phyloP scores from a whole-genome alignment of 2,888 invertebrate genomes.

The Uloborus plumipes region DNA sequence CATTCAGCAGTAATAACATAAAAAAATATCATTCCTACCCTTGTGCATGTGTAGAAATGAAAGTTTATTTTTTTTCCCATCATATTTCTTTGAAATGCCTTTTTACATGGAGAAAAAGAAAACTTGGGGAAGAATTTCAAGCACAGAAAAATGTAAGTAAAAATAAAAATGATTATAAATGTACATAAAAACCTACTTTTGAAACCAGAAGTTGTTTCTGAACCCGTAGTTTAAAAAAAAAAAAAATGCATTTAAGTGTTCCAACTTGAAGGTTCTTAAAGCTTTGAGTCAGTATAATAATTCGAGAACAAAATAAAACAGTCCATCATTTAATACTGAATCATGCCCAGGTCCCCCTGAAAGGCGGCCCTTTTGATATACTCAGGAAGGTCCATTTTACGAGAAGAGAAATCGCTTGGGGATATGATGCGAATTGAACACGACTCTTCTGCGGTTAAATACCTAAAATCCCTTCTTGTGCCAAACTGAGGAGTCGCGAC shows the following conservation, averaged over 20 bases:
- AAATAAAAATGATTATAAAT: too few relatives aligned
- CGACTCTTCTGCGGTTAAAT: slow-evolving; percentile 40
- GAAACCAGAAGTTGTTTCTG: slow-evolving; percentile 1
- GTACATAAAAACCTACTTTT: neutral
- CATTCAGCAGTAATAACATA: too few relatives aligned
- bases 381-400: slow-evolving; percentile 53
- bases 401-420: slow-evolving; percentile 20
- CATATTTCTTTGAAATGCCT: too few relatives aligned
- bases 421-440: slow-evolving; percentile 21
- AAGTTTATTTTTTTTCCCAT: too few relatives aligned
- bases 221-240: slow-evolving; percentile 11
- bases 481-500: too few relatives aligned
- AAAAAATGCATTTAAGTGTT: slow-evolving; percentile 12
- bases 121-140: too few relatives aligned
- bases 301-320: slow-evolving; percentile 44
- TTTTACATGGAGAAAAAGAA: too few relatives aligned
- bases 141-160: too few relatives aligned
- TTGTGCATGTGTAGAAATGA: too few relatives aligned
- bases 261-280: slow-evolving; percentile 6
- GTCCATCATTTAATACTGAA: slow-evolving; percentile 28
- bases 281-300: slow-evolving; percentile 37
- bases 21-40: too few relatives aligned
- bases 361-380: slow-evolving; percentile 40
- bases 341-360: slow-evolving; percentile 6
- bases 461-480: slow-evolving; percentile 17